A percentile compares a stretch with the other conserved stretches of the same genome.
phyloP scores from a whole-genome alignment of 1,140 invertebrate genomes.

The Macrocentrus cingulum region DNA sequence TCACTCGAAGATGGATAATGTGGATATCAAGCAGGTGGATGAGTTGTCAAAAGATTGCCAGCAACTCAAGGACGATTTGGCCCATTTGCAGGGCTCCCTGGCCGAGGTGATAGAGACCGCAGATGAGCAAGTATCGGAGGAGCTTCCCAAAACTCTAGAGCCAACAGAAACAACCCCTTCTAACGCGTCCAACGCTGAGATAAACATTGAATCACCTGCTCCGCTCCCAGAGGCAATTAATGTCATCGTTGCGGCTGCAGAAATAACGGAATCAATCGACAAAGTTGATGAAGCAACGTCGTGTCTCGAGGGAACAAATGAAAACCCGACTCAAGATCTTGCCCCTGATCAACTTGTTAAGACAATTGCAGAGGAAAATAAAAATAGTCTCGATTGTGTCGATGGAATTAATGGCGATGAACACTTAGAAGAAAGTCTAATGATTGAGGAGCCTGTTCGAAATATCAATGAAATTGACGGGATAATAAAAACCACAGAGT shows the following conservation, averaged over 20 bases:
- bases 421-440: too few relatives aligned
- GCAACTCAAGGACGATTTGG: conserved; percentile 63
- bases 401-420: too few relatives aligned
- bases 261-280: not conserved
- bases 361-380: too few relatives aligned
- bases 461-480: too few relatives aligned
- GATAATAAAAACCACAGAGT: not conserved
- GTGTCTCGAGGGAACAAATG: too few relatives aligned
- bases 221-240: not conserved
- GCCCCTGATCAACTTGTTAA: too few relatives aligned
- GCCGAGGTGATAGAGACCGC: conserved; percentile 22
- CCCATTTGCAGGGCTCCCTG: conserved; percentile 59
- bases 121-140: not conserved
- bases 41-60: conserved; percentile 64
- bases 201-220: not conserved
- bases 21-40: conserved; percentile 57
- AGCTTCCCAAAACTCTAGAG: not conserved
- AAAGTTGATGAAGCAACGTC: not conserved
- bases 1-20: conserved; percentile 56
- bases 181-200: not conserved
- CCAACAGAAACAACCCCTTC: not conserved
- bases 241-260: not conserved
- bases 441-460: too few relatives aligned
- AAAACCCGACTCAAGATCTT: too few relatives aligned
- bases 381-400: too few relatives aligned